These are phyloP conservation scores for Slavum lentiscoides DNA, from an alignment of 2,888 invertebrate species.

Conservation along the genomic window DNA sequence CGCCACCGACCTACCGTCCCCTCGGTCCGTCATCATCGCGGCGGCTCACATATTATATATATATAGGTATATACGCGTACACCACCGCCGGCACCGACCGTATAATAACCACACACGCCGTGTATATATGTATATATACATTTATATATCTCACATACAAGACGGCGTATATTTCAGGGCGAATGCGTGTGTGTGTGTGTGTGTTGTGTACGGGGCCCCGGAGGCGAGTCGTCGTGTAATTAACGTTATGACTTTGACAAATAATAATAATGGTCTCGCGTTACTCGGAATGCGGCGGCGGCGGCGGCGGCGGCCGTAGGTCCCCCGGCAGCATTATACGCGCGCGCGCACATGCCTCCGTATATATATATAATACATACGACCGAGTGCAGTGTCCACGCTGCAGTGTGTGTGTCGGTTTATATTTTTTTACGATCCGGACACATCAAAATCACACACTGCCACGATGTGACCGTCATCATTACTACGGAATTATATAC, in stretches of 20 bases:
- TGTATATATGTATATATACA: no score
- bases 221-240: slow-evolving; percentile 52
- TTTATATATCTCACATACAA: no score
- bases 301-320: not conserved
- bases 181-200: not conserved
- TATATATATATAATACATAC: not conserved
- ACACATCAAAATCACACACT: slow-evolving; percentile 49
- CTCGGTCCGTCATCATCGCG: not conserved
- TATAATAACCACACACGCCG: slow-evolving; percentile 5
- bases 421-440: slow-evolving; percentile 35
- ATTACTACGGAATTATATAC: slow-evolving; percentile 23
- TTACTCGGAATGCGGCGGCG: slow-evolving; percentile 53
- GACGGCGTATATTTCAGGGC: not conserved
- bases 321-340: slow-evolving; percentile 39
- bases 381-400: slow-evolving; percentile 35
- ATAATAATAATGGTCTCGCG: slow-evolving; percentile 53
- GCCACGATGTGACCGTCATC: slow-evolving; percentile 40
- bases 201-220: slow-evolving; percentile 16
- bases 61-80: no score
- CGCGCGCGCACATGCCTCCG: not conserved
- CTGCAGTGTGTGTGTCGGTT: not conserved
- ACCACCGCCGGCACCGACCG: slow-evolving; percentile 29
- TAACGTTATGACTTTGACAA: slow-evolving; percentile 54
- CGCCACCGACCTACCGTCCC: not conserved
- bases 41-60: not conserved